These are phyloP conservation scores for Pogonomyrmex californicus DNA, from an alignment of 1,140 invertebrate species.

Conservation along the genomic window DNA sequence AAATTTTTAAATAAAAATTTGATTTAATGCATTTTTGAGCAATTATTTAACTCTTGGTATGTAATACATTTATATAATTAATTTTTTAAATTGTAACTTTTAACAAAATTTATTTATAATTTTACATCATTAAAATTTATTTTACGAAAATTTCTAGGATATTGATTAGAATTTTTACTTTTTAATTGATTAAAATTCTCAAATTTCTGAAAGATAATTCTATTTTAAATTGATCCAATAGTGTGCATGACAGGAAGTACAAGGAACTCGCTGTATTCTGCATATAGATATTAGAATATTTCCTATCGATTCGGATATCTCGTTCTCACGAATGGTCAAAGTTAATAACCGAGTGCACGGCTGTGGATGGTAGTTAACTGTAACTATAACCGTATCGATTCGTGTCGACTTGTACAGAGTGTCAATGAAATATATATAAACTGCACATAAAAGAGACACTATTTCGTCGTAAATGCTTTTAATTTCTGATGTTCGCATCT, in stretches of 20 bases:
- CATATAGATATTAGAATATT: not conserved
- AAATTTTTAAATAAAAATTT: not conserved
- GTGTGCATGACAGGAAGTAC: not conserved
- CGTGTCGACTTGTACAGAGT: not conserved
- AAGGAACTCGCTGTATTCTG: not conserved
- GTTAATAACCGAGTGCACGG: not conserved
- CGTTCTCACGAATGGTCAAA: not conserved
- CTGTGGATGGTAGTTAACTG: not conserved
- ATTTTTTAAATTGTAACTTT: too few species aligned
- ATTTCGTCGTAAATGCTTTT: conserved; percentile 30
- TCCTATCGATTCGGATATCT: conserved; percentile 10
- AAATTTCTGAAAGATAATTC: conserved; percentile 13
- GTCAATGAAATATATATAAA: not conserved
- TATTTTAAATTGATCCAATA: not conserved
- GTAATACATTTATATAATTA: too few species aligned
- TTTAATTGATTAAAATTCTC: not conserved
- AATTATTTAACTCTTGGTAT: too few species aligned
- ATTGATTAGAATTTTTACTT: not conserved
- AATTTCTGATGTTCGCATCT: conserved; percentile 6
- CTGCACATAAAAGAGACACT: not conserved
- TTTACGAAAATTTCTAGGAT: not conserved
- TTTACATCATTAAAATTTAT: not conserved
- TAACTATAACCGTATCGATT: not conserved
- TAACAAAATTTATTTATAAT: not conserved
- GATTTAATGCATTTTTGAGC: not conserved